These are phyloP conservation scores for Columba livia DNA, from an alignment of 2,113 vertebrate genomes.

Conservation along the genomic window DNA sequence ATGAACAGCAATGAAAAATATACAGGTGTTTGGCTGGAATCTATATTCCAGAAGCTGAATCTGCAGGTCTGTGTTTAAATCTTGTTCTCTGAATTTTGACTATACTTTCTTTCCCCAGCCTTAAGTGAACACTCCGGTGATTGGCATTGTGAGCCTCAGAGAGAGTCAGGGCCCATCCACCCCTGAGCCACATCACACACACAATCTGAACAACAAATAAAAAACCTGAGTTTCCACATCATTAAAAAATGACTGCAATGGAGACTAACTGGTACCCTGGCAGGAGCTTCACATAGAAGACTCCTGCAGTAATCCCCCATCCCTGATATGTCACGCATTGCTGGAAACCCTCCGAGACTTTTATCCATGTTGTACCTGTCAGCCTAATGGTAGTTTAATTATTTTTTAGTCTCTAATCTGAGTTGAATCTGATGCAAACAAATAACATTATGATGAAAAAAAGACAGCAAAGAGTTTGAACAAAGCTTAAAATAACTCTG, in stretches of 20 bases:
- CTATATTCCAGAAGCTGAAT: neutral
- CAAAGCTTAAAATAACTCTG: neutral
- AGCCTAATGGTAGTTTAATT: neutral
- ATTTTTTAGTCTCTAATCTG: neutral
- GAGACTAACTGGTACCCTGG: neutral
- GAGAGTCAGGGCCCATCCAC: neutral
- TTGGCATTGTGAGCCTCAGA: neutral
- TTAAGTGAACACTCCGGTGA: neutral
- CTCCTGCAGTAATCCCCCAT: neutral
- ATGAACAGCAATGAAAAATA: neutral
- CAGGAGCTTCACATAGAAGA: neutral
- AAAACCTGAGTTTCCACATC: neutral
- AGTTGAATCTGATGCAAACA: neutral
- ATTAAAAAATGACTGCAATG: neutral
- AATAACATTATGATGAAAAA: neutral
- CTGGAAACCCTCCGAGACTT: neutral
- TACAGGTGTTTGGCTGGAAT: neutral
- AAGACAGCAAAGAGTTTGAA: neutral
- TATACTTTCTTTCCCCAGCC: neutral
- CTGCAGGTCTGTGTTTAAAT: neutral
- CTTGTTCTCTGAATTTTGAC: neutral
- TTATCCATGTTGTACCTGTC: neutral
- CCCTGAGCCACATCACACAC: neutral
- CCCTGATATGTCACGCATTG: neutral
- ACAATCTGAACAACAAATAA: neutral